Evolutionary conservation across 2,797 vertebrate species (phyloP), one percentile per base, ranked within the genome.

Genomic region (Pogonophryne albipinna): DNA sequence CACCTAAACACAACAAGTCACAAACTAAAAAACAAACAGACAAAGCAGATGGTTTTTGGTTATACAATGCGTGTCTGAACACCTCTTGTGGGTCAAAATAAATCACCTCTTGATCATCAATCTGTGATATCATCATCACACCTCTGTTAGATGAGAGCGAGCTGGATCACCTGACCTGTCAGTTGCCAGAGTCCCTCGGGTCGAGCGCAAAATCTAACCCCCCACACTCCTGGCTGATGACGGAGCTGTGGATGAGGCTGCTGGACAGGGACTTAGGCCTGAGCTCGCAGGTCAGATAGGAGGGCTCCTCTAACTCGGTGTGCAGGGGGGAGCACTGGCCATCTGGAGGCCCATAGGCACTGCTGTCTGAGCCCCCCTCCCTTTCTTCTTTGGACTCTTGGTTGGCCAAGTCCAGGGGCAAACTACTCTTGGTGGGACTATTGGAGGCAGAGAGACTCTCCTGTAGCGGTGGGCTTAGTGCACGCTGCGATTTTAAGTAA

Each of bases 401-500:
- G 95, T 83, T 94, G 88, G 96, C 95, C 89, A 95, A 92, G 95
- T 97, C 96, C 93, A 94, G 95, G 94, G 97, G 95, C 34, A 92
- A 75, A 82, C 95, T 94, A 80, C 94, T 95, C 96, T 98, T 97
- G 94, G 94, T 96, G 80, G 97, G 97, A 94, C 97, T 98, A 91
- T 92, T 96, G 74, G 97, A 96, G 79, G 93, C 95, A 89, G 97
- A 97, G 82, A 96, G 96, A 85, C 96, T 96, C 95, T 99, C 97
- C 89, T 97, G 97, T 84, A 97, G 96, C 70, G 97, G 96, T 93
- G 97, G 97, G 93, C 97, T 98, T 89, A 97, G 96, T 90, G 97
- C 96, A 94, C 96, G 97, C 96, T 99, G 98, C 91, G 97, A 97
- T 96, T 99, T 99, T 94, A 99, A 96, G 94, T 98, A 99, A 95